phyloP scores from a whole-genome alignment of 2,888 invertebrate species.

The Mythimna albipuncta region DNA sequence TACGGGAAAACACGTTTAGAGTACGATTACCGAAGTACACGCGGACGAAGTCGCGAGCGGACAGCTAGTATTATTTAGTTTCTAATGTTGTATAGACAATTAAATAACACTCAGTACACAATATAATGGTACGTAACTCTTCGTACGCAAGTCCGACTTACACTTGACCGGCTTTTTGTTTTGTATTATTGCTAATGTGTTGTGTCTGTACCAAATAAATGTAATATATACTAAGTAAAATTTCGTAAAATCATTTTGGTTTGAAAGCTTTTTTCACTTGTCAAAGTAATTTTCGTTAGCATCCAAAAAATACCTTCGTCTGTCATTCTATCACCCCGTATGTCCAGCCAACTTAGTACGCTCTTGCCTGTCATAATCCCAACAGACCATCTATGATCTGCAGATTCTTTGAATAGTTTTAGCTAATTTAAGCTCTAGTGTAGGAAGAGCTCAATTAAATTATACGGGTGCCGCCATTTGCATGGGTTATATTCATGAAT shows the following conservation, averaged over 20 bases:
- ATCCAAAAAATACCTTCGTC: neutral
- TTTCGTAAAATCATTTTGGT: neutral
- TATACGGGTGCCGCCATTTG: slow-evolving; percentile 60
- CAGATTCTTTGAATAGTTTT: slow-evolving; percentile 72
- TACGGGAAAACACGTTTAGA: too few species aligned
- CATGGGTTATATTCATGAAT: slow-evolving; percentile 64
- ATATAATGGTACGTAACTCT: too few species aligned
- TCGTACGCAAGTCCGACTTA: too few species aligned
- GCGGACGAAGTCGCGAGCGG: too few species aligned
- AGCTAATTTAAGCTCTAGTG: slow-evolving; percentile 69
- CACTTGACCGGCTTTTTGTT: too few species aligned
- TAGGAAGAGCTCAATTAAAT: slow-evolving; percentile 68
- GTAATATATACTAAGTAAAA: neutral
- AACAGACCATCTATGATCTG: slow-evolving; percentile 41
- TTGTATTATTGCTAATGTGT: too few species aligned
- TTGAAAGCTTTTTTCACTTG: neutral
- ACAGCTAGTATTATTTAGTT: too few species aligned
- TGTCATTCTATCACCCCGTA: slow-evolving; percentile 11
- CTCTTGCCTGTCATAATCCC: slow-evolving; percentile 35
- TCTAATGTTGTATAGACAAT: too few species aligned
- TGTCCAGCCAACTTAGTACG: slow-evolving; percentile 31
- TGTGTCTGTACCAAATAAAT: too few species aligned
- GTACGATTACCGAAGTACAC: too few species aligned
- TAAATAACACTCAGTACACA: too few species aligned
- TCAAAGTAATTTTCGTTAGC: neutral